These are phyloP conservation scores for Catostylus mosaicus DNA, from an alignment of 30 jellyfish, hydroid and myxozoan species.

Conservation along the genomic window DNA sequence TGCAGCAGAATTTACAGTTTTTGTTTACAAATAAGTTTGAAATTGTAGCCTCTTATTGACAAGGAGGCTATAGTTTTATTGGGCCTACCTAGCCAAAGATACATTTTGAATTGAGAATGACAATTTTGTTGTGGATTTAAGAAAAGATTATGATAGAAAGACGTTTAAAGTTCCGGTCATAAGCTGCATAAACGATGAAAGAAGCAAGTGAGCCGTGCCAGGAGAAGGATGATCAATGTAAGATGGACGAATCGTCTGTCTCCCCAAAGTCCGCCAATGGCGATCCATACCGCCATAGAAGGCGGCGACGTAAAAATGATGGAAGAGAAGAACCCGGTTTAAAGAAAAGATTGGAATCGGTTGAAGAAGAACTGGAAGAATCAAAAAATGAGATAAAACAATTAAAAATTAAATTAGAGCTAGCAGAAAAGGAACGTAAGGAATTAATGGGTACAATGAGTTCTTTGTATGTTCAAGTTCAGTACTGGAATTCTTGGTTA, in stretches of 20 bases:
- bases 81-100: too few species aligned
- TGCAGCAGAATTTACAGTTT: too few species aligned
- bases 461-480: conserved; percentile 48
- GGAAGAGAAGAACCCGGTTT: background rate
- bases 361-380: conserved; percentile 23
- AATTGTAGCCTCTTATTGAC: background rate
- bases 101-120: too few species aligned
- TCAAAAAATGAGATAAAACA: conserved; percentile 33
- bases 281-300: background rate
- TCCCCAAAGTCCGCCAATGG: background rate
- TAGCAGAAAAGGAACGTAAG: conserved; percentile 41
- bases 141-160: too few species aligned
- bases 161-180: too few species aligned
- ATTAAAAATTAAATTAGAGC: conserved; percentile 11
- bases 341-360: conserved; percentile 26
- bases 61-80: background rate
- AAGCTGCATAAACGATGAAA: background rate
- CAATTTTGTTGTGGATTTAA: too few species aligned
- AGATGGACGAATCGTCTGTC: background rate
- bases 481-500: conserved; percentile 62
- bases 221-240: background rate
- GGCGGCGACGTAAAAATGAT: background rate
- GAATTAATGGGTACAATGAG: conserved; percentile 49
- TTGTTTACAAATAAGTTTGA: too few species aligned
- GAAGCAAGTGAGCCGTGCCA: background rate